Base-by-base conservation (phyloP, 2,113 vertebrate genomes). In the Arvicanthis niloticus region DNA sequence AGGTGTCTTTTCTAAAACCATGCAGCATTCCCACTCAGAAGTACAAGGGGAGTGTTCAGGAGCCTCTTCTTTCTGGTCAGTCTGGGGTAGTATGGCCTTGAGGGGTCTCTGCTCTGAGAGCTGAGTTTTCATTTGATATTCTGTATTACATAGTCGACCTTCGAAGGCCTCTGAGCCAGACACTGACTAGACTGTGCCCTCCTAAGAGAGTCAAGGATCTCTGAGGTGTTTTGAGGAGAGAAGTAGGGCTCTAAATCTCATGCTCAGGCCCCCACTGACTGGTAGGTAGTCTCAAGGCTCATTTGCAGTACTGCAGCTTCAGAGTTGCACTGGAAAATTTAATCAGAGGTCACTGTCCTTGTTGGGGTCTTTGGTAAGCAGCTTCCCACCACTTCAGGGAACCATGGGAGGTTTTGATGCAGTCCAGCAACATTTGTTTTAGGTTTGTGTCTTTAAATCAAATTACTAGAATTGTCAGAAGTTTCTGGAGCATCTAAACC, bases 181-280 rank as follows among this genome's bases (percentile, higher is more conserved):
- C 45, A 1, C 58, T 31, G 45, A 21, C 31, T 77, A n/a, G 42
- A 40, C 67, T 16, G 42, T 17, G 5, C 65, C 81, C 62, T 96
- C 96, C 90, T 86, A 12, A 31, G 75, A 94, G 96, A 96, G 68
- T 10, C 84, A 53, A 68, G 95, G 67, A 56, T 92, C 96, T 97
- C 93, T 82, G 90, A 84, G 73, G 70, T 96, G 94, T 92, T 95
- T 76, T 76, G 94, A 95, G 82, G 68, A 92, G 82, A 70, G 84
- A 86, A 82, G 77, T 62, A 95, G 40, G 62, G 88, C 96, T 95
- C 68, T 87, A 94, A 96, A 95, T 89, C 91, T 72, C 2, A 0
- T 56, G 62, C 82, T 77, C 96, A 72, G 73, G 51, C 82, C 53
- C 86, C 89, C 91, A 60, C 87, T 81, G 95, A 76, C 86, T 9